phyloP scores from a whole-genome alignment of 2,113 vertebrate genomes.

The Rattus norvegicus region GRCr8 NC_086022.1:120650001-120650500 shows the following conservation, averaged over 20 bases:
- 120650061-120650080: not conserved
- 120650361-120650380: not conserved
- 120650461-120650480: not conserved
- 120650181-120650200: not conserved
- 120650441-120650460: not conserved
- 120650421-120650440: not conserved
- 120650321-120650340: not conserved
- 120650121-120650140: not conserved
- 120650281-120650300: not conserved
- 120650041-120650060: not conserved
- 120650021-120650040: not conserved
- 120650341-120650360: not conserved
- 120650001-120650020: not conserved
- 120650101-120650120: not conserved
- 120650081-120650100: not conserved
- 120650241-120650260: not conserved
- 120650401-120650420: not conserved
- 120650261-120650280: not conserved
- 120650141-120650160: not conserved
- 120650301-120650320: not conserved
- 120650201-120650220: not conserved
- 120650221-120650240: not conserved
- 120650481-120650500: not conserved
- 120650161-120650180: not conserved
- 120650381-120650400: not conserved